phyloP scores from a whole-genome alignment of 2,797 vertebrate species.

The Stomatorhinus walkeri region DNA sequence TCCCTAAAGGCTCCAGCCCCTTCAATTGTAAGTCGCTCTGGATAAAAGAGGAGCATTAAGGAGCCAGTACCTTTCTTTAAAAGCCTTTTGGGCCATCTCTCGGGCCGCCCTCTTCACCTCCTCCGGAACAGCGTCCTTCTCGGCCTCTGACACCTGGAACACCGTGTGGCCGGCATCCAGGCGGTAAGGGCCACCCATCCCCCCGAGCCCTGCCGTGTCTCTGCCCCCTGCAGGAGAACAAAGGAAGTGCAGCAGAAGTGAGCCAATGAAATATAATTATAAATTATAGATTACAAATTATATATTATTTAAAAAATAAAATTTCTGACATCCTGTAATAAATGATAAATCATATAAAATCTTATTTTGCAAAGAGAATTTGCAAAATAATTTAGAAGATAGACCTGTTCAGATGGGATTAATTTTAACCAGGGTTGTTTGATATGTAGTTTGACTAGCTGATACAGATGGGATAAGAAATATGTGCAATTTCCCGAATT shows the following conservation, averaged over 20 bases:
- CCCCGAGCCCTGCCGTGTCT: conserved; percentile 91
- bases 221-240: conserved; percentile 70
- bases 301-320: neutral
- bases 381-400: neutral
- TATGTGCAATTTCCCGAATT: neutral
- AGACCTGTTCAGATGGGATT: neutral
- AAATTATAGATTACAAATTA: neutral
- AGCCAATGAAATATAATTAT: neutral
- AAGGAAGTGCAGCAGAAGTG: neutral
- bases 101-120: conserved; percentile 81
- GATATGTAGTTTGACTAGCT: neutral
- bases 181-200: conserved; percentile 89
- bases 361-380: neutral
- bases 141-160: conserved; percentile 81
- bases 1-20: neutral
- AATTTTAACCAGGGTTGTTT: neutral
- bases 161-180: conserved; percentile 86
- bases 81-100: conserved; percentile 88
- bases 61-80: conserved; percentile 72
- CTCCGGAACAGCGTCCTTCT: conserved; percentile 91
- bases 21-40: neutral
- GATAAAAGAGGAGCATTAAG: neutral
- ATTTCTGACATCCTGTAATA: neutral
- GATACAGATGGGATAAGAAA: neutral
- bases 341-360: neutral